These are phyloP conservation scores for Typhlichthys eigenmanni DNA, from an alignment of 2,797 vertebrate species.

Conservation along the genomic window DNA sequence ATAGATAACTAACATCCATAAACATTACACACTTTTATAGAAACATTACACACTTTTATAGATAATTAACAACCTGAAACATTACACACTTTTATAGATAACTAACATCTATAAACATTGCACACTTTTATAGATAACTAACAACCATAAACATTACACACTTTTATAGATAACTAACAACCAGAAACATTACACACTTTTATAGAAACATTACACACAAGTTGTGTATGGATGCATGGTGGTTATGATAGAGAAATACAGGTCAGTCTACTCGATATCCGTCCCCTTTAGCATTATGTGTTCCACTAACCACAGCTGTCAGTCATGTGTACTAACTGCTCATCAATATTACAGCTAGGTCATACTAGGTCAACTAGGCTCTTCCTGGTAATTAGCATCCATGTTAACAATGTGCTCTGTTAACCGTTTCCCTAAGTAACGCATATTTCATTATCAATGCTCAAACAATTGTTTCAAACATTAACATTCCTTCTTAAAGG, in stretches of 20 bases:
- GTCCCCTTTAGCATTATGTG: slow-evolving; percentile 1
- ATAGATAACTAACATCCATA: too few relatives aligned
- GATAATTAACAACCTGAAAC: too few relatives aligned
- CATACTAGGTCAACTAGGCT: slow-evolving; percentile 19
- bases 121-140: too few relatives aligned
- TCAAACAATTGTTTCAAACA: not conserved
- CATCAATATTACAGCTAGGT: slow-evolving; percentile 16
- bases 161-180: too few relatives aligned
- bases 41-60: too few relatives aligned
- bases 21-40: too few relatives aligned
- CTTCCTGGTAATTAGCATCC: not conserved
- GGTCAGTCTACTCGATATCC: slow-evolving; percentile 10
- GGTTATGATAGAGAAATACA: not conserved
- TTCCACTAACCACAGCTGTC: slow-evolving; percentile 1
- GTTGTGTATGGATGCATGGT: too few relatives aligned
- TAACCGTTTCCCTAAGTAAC: slow-evolving; percentile 4
- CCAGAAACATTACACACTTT: too few relatives aligned
- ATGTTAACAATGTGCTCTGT: slow-evolving; percentile 5
- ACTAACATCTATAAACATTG: too few relatives aligned
- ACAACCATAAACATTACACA: too few relatives aligned
- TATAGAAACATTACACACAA: too few relatives aligned
- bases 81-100: too few relatives aligned
- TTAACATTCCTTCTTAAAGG: not conserved
- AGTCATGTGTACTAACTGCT: slow-evolving; percentile 1
- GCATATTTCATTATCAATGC: not conserved